Conservation (phyloP, 2,797 vertebrate genomes). For the Phaenicophaeus curvirostris region DNA sequence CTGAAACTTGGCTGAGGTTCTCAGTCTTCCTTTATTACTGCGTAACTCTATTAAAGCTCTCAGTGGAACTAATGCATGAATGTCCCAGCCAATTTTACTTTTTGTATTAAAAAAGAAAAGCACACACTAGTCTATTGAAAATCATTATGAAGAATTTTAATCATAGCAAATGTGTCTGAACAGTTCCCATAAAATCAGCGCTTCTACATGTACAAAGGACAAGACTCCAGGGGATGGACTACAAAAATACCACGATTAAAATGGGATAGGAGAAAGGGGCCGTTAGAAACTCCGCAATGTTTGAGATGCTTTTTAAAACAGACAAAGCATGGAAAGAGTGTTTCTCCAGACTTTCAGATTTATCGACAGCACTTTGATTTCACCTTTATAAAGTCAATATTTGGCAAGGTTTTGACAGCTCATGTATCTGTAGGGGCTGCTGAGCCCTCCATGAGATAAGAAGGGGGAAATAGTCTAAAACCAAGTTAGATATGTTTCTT, state of each 20-base stretch:
- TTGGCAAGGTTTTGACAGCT: constrained; percentile 71
- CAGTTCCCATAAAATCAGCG: constrained; percentile 68
- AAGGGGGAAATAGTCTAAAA: neutral
- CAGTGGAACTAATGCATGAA: constrained; percentile 10
- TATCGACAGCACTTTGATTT: constrained; percentile 68
- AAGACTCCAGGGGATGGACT: constrained; percentile 59
- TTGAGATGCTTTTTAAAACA: constrained; percentile 59
- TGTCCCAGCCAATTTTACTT: constrained; percentile 10
- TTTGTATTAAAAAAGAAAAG: neutral
- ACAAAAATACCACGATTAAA: constrained; percentile 70
- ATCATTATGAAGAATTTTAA: constrained; percentile 74
- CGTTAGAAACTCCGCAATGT: constrained; percentile 18
- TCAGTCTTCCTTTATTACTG: constrained; percentile 40
- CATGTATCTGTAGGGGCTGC: constrained; percentile 17
- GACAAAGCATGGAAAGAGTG: constrained; percentile 62
- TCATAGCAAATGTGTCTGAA: constrained; percentile 73
- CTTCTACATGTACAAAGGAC: constrained; percentile 71
- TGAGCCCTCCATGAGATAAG: constrained; percentile 34
- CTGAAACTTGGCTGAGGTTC: constrained; percentile 42
- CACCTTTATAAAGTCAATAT: constrained; percentile 67
- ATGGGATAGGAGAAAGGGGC: neutral
- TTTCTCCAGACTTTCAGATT: constrained; percentile 67
- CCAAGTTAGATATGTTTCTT: constrained; percentile 34
- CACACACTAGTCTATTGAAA: constrained; percentile 47
- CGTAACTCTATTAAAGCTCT: constrained; percentile 50